Base-by-base conservation (phyloP, 2,888 invertebrate genomes). In the Electrophaes corylata region DNA sequence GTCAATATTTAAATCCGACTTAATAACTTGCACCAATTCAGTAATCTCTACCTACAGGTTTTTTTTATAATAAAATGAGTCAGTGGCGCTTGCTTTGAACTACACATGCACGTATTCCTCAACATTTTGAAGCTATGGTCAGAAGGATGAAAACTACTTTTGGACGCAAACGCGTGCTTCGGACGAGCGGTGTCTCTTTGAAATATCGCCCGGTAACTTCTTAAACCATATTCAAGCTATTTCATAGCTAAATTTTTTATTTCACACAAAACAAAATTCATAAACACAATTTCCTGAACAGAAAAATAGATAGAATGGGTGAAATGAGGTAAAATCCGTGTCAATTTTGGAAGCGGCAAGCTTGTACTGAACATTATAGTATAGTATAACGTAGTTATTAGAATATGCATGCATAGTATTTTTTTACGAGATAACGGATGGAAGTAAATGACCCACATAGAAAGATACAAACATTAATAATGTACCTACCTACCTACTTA, bases 11-110 rank as follows among this genome's bases (percentile, higher is more conserved):
- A 63, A 59, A 41, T 59, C 61, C 76, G 76, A 75, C 73, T 71
- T 73, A 73, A 77, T 63, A 58, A 48, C 53, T 65, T 64, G 54
- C 47, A 60, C 73, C 53, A 72, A 71, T 69, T 71, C 65, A 73
- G 67, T 72, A 52, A 49, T 67, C 47, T 40, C 63, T 40, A 46
- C 70, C 65, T 66, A 73, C 74, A 52, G 44, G 49, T 53, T 49
- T 48, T 39, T 33, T 55, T 11, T 23, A 20, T 14, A 29, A 31
- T 52, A 39, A 37, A 37, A 49, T 53, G 44, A 53, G 37, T 44
- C 52, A 52, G 31, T 20, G 39, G 18, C 18, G 35, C 18, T 46
- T 45, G 12, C 29, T 18, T 44, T 44, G 44, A 44, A 44, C 44
- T 16, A 18, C 16, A 11, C 44, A 41, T 23, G 20, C 2, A 8